These are phyloP conservation scores for Lepetodrilus schrolli DNA, from an alignment of 2,888 invertebrate genomes.

Conservation along the genomic window DNA sequence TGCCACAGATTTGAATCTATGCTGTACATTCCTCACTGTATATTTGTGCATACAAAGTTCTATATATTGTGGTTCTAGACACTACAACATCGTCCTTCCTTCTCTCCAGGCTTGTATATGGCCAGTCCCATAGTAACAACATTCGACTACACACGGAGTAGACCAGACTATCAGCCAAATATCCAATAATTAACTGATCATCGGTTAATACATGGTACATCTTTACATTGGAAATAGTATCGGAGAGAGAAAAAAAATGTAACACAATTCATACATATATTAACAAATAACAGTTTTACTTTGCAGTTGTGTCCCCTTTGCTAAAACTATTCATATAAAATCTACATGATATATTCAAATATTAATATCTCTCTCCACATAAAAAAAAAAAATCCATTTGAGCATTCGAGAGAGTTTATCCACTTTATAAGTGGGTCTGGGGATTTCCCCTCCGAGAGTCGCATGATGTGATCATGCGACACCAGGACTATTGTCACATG, in stretches of 20 bases:
- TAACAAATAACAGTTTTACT: constrained; percentile 16
- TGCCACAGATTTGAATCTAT: background rate
- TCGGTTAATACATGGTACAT: background rate
- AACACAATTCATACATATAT: constrained; percentile 24
- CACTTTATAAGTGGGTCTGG: background rate
- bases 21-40: background rate
- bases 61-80: background rate
- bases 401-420: background rate
- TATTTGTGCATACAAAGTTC: constrained; percentile 18
- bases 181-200: background rate
- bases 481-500: background rate
- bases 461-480: background rate
- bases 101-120: background rate
- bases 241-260: background rate
- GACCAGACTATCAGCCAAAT: background rate
- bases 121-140: too few relatives aligned
- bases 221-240: constrained; percentile 11
- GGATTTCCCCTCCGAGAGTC: background rate
- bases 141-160: background rate
- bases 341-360: background rate
- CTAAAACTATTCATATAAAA: background rate
- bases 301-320: constrained; percentile 12
- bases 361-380: background rate
- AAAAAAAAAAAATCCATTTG: constrained; percentile 8
- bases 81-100: background rate